phyloP scores from a whole-genome alignment of 2,797 vertebrate species.

The Benthosema pterotum region DNA sequence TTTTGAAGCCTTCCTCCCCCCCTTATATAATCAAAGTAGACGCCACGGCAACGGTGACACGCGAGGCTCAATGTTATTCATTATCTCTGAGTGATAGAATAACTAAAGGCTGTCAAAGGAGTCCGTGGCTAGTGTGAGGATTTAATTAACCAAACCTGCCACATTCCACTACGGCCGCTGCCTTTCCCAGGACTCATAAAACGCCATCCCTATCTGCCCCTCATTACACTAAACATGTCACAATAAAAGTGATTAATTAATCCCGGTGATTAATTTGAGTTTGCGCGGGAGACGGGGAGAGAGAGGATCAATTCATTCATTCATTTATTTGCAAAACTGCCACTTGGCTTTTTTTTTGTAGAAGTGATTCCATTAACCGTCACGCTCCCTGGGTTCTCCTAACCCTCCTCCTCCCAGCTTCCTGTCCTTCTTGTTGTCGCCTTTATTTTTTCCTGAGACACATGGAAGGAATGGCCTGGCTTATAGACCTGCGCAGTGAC shows the following conservation, averaged over 20 bases:
- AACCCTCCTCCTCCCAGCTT: conserved; percentile 12
- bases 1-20: conserved; percentile 33
- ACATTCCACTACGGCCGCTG: conserved; percentile 71
- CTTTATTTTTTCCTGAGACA: conserved; percentile 33
- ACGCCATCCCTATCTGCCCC: conserved; percentile 65
- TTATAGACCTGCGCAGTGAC: too few species aligned
- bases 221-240: conserved; percentile 77
- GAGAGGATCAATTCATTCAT: conserved; percentile 74
- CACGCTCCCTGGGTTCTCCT: conserved; percentile 54
- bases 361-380: conserved; percentile 63
- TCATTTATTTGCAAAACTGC: conserved; percentile 67
- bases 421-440: conserved; percentile 59
- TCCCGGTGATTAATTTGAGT: conserved; percentile 70
- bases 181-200: conserved; percentile 74
- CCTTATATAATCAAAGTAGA: conserved; percentile 55
- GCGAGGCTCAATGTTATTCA: conserved; percentile 69
- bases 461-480: conserved; percentile 61
- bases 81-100: conserved; percentile 74
- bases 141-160: conserved; percentile 79
- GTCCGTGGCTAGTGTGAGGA: conserved; percentile 65
- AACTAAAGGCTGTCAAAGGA: conserved; percentile 76
- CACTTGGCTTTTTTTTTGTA: conserved; percentile 46
- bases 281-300: too few species aligned
- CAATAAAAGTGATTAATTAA: conserved; percentile 54
- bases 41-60: conserved; percentile 52